Conservation (phyloP, 1,140 invertebrate genomes). For the Drosophila nigrodunni region DNA sequence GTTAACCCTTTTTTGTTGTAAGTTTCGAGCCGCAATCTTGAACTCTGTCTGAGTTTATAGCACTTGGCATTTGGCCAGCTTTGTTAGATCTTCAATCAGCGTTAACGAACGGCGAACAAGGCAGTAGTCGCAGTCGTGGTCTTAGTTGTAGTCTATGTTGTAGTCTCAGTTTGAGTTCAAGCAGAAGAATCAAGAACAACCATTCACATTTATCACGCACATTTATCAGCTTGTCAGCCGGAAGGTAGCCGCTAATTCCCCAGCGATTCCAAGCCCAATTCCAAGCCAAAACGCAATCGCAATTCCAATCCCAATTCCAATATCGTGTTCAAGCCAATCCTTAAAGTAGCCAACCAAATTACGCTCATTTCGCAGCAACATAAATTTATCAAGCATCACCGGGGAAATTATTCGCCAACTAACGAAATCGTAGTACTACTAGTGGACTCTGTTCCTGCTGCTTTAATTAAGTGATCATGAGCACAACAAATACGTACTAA, state of each 20-base stretch:
- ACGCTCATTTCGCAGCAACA: conserved; percentile 74
- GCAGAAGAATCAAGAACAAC: conserved; percentile 22
- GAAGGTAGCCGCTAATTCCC: conserved; percentile 53
- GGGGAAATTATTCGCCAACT: conserved; percentile 22
- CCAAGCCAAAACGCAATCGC: conserved; percentile 21
- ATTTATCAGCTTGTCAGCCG: conserved; percentile 79
- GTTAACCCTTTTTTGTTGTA: conserved; percentile 15
- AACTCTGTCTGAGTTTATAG: conserved; percentile 21
- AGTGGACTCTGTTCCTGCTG: conserved; percentile 19
- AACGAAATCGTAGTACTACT: conserved; percentile 19
- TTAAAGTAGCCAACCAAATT: conserved; percentile 72
- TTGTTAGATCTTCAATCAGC: conserved; percentile 70
- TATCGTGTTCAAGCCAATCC: conserved; percentile 1
- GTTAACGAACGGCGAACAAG: conserved; percentile 39
- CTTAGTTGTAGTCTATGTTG: too few species aligned
- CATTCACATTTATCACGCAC: conserved; percentile 76
- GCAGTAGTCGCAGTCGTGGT: not conserved
- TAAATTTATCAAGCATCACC: conserved; percentile 77
- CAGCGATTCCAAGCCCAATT: conserved; percentile 16
- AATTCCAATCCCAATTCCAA: conserved; percentile 23
- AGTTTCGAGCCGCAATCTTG: not conserved
- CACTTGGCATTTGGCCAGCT: conserved; percentile 43
- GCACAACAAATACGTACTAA: conserved; percentile 40
- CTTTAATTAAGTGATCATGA: conserved; percentile 82
- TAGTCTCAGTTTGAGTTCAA: not conserved